These are phyloP conservation scores for Cheilosia grossa DNA, from an alignment of 2,888 invertebrate genomes.

Conservation along the genomic window DNA sequence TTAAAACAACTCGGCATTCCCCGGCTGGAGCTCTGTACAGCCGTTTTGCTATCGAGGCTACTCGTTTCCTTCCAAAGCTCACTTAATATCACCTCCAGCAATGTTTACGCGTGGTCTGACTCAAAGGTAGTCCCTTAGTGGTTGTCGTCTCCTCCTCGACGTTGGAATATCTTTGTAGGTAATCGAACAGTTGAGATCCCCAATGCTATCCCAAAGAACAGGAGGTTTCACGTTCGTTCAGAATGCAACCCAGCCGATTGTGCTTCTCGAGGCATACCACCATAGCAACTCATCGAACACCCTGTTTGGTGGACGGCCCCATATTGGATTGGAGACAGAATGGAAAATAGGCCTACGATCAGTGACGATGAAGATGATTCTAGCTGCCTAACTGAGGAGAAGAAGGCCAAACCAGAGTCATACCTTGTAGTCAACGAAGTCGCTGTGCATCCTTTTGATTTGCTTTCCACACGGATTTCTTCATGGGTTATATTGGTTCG, in stretches of 20 bases:
- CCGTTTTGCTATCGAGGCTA: neutral
- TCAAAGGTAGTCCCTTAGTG: neutral
- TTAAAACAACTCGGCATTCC: slow-evolving; percentile 14
- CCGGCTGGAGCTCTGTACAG: neutral
- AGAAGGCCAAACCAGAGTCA: neutral
- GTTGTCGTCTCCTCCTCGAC: neutral
- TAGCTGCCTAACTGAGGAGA: neutral
- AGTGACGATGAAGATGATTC: neutral
- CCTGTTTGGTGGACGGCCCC: neutral
- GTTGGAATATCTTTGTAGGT: neutral
- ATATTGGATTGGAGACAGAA: neutral
- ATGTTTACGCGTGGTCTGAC: slow-evolving; percentile 11
- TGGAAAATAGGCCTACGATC: neutral
- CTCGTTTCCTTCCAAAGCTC: slow-evolving; percentile 7
- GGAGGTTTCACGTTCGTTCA: neutral
- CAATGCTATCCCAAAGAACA: neutral
- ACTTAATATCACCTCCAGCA: neutral
- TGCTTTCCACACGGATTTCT: neutral
- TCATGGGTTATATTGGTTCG: neutral
- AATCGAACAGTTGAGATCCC: neutral
- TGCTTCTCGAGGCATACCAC: neutral
- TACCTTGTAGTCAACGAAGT: neutral
- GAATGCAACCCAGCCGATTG: neutral
- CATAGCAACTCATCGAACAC: neutral
- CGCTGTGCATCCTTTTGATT: neutral